These are phyloP conservation scores for Nemurella pictetii DNA, from an alignment of 2,888 invertebrate species.

Conservation along the genomic window DNA sequence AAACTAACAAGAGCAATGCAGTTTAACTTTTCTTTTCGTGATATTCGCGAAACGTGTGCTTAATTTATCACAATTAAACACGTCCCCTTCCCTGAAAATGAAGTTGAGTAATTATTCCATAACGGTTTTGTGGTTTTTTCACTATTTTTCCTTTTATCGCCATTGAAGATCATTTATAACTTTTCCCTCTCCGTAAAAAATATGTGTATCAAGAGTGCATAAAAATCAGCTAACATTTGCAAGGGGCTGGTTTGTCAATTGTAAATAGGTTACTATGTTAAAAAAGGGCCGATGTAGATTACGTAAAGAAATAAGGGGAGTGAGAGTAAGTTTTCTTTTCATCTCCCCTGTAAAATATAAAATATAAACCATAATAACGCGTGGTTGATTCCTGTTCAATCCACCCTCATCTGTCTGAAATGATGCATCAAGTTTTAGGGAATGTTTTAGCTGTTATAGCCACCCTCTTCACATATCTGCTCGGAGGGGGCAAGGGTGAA, in stretches of 20 bases:
- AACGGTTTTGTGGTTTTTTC: background rate
- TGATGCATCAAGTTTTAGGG: background rate
- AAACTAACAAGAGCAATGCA: too few relatives aligned
- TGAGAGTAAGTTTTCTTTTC: conserved; percentile 7
- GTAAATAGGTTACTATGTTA: conserved; percentile 30
- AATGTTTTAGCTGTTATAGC: background rate
- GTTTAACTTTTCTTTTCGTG: background rate
- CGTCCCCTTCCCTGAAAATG: background rate
- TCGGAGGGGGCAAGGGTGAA: conserved; percentile 36
- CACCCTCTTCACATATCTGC: background rate
- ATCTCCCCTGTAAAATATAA: conserved; percentile 28
- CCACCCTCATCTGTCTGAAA: background rate
- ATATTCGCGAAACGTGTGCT: background rate
- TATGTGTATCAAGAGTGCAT: background rate
- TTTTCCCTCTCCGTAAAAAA: background rate
- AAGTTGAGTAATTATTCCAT: conserved; percentile 13
- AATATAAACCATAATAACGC: conserved; percentile 26
- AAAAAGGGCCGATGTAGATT: background rate
- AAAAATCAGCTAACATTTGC: conserved; percentile 18
- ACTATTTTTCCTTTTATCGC: background rate
- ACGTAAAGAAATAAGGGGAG: background rate
- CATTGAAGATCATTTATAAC: conserved; percentile 25
- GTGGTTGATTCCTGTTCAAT: conserved; percentile 1
- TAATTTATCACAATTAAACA: background rate
- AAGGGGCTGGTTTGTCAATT: conserved; percentile 16